A percentile compares a stretch with the other conserved stretches of the same genome.
These are phyloP conservation scores for Taurulus bubalis DNA, from an alignment of 2,113 vertebrate genomes.

Conservation along the genomic window DNA sequence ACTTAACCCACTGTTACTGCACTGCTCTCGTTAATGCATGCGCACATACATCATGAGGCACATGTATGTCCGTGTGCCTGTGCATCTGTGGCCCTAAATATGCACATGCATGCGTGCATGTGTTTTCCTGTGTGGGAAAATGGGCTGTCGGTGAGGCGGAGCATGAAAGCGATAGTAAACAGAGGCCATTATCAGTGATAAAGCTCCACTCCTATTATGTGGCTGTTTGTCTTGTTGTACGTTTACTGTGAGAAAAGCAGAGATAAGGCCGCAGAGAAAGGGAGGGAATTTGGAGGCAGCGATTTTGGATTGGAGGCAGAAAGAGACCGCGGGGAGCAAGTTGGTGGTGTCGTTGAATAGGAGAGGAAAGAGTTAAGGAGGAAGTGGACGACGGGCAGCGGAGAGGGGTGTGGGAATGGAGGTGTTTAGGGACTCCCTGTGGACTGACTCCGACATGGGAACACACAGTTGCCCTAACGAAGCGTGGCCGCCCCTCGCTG, in stretches of 20 bases:
- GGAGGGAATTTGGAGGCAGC: constrained; percentile 27
- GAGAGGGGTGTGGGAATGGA: constrained; percentile 66
- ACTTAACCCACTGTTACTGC: constrained; percentile 22
- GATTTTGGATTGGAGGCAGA: constrained; percentile 27
- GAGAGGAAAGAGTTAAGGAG: constrained; percentile 7
- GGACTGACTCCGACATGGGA: constrained; percentile 70
- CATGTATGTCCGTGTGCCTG: constrained; percentile 12
- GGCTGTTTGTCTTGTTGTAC: constrained; percentile 62
- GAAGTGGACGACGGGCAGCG: neutral
- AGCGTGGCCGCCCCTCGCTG: constrained; percentile 62
- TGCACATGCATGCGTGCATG: constrained; percentile 36
- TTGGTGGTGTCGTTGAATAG: constrained; percentile 34
- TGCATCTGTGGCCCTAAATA: constrained; percentile 9
- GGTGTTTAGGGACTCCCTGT: constrained; percentile 72
- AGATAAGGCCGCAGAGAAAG: constrained; percentile 67
- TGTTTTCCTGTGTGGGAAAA: constrained; percentile 70
- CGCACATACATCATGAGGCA: constrained; percentile 32
- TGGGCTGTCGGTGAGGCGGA: constrained; percentile 50
- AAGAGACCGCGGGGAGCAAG: neutral
- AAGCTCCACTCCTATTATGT: constrained; percentile 55
- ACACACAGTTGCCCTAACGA: constrained; percentile 61
- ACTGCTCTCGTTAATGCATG: constrained; percentile 25
- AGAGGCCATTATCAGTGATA: constrained; percentile 68
- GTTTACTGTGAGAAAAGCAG: constrained; percentile 76
- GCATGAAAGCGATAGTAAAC: constrained; percentile 71